Conservation (phyloP, 2,888 invertebrate species). For the Periphyllus acericola region DNA sequence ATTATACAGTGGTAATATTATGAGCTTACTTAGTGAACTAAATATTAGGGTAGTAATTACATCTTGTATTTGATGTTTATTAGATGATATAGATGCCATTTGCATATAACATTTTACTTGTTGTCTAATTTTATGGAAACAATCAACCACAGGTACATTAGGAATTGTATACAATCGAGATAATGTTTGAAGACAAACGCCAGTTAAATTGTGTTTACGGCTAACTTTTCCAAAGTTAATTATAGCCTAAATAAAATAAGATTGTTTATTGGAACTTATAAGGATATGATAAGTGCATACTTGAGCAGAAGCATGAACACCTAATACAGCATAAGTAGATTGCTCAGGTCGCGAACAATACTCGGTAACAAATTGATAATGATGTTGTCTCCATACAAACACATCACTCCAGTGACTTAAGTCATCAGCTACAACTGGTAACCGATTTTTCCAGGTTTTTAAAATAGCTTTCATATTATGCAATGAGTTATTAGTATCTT, state of each 20-base stretch:
- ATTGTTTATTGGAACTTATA: slow-evolving; percentile 31
- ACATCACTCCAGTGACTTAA: slow-evolving; percentile 98
- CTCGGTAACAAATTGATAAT: slow-evolving; percentile 91
- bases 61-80: slow-evolving; percentile 88
- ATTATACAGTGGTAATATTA: not conserved
- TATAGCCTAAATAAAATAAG: slow-evolving; percentile 75
- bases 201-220: slow-evolving; percentile 90
- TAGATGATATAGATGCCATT: slow-evolving; percentile 78
- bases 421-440: slow-evolving; percentile 96
- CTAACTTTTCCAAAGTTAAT: slow-evolving; percentile 97
- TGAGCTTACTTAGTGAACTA: not conserved
- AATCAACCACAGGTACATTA: slow-evolving; percentile 95
- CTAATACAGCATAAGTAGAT: slow-evolving; percentile 77
- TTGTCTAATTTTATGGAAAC: slow-evolving; percentile 96
- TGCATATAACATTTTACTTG: slow-evolving; percentile 97
- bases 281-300: slow-evolving; percentile 71
- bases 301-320: slow-evolving; percentile 90
- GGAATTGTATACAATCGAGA: slow-evolving; percentile 95
- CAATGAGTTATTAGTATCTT: slow-evolving; percentile 75
- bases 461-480: slow-evolving; percentile 99
- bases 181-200: slow-evolving; percentile 89
- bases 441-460: slow-evolving; percentile 97
- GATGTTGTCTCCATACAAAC: slow-evolving; percentile 97
- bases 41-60: slow-evolving; percentile 46
- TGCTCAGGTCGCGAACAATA: slow-evolving; percentile 78